Conservation (phyloP, 2,113 vertebrate species). For the Aleadryas rufinucha region DNA sequence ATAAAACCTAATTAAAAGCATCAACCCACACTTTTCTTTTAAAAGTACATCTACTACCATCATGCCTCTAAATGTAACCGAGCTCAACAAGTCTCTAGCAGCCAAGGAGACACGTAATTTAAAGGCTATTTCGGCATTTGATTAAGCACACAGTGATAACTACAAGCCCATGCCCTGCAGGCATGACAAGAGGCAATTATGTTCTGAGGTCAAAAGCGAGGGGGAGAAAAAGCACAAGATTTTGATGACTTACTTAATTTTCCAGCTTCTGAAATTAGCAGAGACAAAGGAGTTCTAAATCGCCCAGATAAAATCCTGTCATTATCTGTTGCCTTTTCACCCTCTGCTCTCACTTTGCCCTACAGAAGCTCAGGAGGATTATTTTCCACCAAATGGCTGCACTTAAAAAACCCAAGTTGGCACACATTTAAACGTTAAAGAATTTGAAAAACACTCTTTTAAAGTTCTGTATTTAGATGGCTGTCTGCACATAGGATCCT, state of each 20-base stretch:
- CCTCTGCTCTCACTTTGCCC: not conserved
- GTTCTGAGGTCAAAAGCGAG: constrained; percentile 50
- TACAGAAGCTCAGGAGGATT: not conserved
- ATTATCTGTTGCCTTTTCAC: constrained; percentile 2
- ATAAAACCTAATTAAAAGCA: constrained; percentile 49
- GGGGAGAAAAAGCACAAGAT: constrained; percentile 52
- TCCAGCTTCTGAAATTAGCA: constrained; percentile 39
- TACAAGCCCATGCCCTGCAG: constrained; percentile 47
- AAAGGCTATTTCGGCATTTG: constrained; percentile 53
- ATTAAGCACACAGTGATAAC: constrained; percentile 49
- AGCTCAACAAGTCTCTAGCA: constrained; percentile 50
- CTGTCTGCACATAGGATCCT: not conserved
- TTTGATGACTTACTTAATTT: constrained; percentile 55
- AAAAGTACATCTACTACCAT: constrained; percentile 51
- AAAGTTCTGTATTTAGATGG: not conserved
- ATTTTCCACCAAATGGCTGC: not conserved
- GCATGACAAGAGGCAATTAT: constrained; percentile 51
- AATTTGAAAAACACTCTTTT: not conserved
- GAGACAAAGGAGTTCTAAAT: constrained; percentile 40
- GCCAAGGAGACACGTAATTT: constrained; percentile 32
- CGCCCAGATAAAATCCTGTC: not conserved
- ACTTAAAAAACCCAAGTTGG: not conserved
- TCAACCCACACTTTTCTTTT: constrained; percentile 45
- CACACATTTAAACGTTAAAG: not conserved
- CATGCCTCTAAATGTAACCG: constrained; percentile 1